phyloP scores from a whole-genome alignment of 1,140 invertebrate genomes.

The Eriosoma lanigerum region DNA sequence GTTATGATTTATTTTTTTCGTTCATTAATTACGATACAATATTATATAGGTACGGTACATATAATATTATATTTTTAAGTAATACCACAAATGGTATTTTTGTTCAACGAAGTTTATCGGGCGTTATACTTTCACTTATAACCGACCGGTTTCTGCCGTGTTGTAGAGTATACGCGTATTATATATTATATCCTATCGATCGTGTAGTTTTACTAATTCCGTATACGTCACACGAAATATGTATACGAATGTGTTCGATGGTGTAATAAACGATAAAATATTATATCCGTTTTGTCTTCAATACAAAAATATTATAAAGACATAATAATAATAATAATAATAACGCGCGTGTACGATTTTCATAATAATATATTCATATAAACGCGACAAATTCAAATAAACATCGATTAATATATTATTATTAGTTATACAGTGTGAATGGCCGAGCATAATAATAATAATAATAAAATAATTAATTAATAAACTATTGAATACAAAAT shows the following conservation, averaged over 20 bases:
- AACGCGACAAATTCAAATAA: not conserved
- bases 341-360: not conserved
- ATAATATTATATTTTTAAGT: too few species aligned
- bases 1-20: not conserved
- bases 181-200: constrained; percentile 2
- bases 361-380: not conserved
- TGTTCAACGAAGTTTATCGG: constrained; percentile 36
- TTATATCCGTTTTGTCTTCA: constrained; percentile 4
- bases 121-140: constrained; percentile 49
- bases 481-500: not conserved
- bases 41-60: too few species aligned
- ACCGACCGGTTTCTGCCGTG: constrained; percentile 42
- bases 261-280: constrained; percentile 34
- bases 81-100: constrained; percentile 50
- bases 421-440: too few species aligned
- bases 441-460: too few species aligned
- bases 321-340: not conserved
- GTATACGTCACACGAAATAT: constrained; percentile 31
- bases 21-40: constrained; percentile 35
- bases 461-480: too few species aligned
- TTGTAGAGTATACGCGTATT: not conserved
- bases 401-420: not conserved
- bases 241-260: not conserved
- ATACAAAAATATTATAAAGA: not conserved
- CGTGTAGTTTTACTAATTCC: constrained; percentile 45